Evolutionary conservation across 2,797 vertebrate species (phyloP).

Genomic region (Tragelaphus eurycerus): DNA sequence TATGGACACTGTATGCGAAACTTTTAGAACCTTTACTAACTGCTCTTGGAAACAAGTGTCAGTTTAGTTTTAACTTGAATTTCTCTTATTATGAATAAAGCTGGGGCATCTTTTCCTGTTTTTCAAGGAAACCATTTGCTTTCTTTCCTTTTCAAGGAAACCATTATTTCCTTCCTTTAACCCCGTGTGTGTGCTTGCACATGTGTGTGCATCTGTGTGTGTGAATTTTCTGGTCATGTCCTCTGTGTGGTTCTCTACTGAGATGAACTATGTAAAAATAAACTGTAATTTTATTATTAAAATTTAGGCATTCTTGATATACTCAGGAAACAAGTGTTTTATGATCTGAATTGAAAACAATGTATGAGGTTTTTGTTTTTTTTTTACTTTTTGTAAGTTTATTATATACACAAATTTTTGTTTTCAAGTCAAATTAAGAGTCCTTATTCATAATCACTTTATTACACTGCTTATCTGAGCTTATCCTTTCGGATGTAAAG

Average conservation of each 20-base stretch:
- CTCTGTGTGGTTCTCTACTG: not conserved
- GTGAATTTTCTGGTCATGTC: not conserved
- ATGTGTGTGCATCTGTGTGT: not conserved
- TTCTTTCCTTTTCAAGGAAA: not conserved
- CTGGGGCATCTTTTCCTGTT: not conserved
- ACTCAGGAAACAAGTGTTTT: not conserved
- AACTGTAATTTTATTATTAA: conserved; percentile 7
- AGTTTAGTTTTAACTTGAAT: not conserved
- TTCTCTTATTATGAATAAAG: not conserved
- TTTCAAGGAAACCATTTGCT: not conserved
- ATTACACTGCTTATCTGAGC: not conserved
- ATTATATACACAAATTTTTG: not conserved
- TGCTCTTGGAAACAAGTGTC: not conserved
- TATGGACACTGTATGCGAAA: not conserved
- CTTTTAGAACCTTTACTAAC: not conserved
- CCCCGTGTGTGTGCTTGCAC: accelerated
- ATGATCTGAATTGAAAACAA: not conserved
- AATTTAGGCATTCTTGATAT: not conserved
- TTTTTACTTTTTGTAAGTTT: not conserved
- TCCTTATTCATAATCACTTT: not conserved
- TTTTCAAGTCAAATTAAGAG: not conserved
- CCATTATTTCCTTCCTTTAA: not conserved
- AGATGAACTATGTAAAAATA: not conserved
- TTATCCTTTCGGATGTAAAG: not conserved
- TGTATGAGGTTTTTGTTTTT: not conserved